Conservation (phyloP, 2,797 vertebrate genomes). For the Dallia pectoralis region DNA sequence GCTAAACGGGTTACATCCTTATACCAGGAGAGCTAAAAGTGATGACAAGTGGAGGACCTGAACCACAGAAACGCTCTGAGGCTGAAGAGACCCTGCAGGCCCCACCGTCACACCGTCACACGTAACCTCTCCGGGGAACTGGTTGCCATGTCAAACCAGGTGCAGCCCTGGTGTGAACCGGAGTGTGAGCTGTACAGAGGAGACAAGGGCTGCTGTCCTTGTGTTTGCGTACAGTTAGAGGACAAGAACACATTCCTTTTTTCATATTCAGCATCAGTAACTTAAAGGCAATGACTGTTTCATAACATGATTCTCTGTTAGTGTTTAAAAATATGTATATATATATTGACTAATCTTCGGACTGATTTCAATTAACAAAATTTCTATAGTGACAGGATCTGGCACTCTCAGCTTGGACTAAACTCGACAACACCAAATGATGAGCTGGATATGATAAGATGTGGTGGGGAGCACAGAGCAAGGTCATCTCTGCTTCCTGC, state of each 20-base stretch:
- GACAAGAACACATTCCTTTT: background rate
- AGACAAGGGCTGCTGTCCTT: background rate
- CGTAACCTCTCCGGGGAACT: conserved; percentile 36
- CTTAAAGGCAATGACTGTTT: background rate
- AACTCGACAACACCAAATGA: background rate
- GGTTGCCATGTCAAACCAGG: conserved; percentile 46
- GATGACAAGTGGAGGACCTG: background rate
- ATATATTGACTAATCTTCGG: background rate
- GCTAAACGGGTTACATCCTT: too few species aligned
- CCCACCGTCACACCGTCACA: background rate
- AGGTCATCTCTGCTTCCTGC: conserved; percentile 1
- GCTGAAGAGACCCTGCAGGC: background rate
- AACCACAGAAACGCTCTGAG: background rate
- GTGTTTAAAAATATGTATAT: background rate
- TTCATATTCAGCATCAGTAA: background rate
- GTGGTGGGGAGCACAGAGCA: background rate
- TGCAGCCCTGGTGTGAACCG: conserved; percentile 38
- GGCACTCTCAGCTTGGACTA: background rate
- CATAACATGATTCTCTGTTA: background rate
- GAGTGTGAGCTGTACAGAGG: conserved; percentile 21
- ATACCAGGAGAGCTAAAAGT: background rate
- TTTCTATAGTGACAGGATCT: background rate
- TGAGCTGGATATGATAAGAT: background rate
- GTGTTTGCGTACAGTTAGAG: background rate
- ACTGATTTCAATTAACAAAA: background rate